A percentile compares a stretch with the other conserved stretches of the same genome.
phyloP scores from a whole-genome alignment of 1,140 invertebrate genomes.

The Centruroides sculpturatus region DNA sequence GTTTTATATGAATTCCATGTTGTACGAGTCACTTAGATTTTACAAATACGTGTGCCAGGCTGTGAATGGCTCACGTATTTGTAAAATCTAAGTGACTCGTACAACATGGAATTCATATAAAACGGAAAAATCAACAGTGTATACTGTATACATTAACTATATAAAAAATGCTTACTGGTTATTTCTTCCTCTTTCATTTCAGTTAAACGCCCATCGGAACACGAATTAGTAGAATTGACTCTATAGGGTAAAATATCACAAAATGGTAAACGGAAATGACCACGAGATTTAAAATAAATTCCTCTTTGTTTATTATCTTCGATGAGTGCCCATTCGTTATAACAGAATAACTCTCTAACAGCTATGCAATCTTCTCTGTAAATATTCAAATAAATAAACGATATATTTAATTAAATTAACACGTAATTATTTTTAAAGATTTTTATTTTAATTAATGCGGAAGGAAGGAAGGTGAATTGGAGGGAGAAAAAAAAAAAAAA shows the following conservation, averaged over 20 bases:
- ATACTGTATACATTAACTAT: no score
- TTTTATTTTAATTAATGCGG: not conserved
- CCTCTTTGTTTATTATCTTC: slow-evolving; percentile 71
- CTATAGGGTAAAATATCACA: slow-evolving; percentile 63
- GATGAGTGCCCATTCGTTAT: slow-evolving; percentile 78
- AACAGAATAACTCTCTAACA: slow-evolving; percentile 75
- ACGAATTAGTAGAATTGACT: slow-evolving; percentile 34
- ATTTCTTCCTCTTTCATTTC: slow-evolving; percentile 57
- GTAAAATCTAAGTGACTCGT: no score
- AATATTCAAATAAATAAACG: not conserved
- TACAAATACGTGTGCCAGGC: no score
- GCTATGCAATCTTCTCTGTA: slow-evolving; percentile 80
- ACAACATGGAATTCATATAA: no score
- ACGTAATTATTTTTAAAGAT: not conserved
- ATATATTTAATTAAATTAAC: not conserved
- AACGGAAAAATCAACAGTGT: no score
- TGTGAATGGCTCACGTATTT: no score
- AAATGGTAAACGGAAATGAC: slow-evolving; percentile 72
- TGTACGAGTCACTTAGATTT: no score
- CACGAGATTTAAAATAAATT: slow-evolving; percentile 59
- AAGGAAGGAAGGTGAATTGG: no score
- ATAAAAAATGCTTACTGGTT: slow-evolving; percentile 29
- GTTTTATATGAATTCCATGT: no score
- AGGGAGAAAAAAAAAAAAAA: not conserved
- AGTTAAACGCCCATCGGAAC: slow-evolving; percentile 64